Base-by-base conservation (phyloP, 2,113 vertebrate genomes). In the Murina feae region DNA sequence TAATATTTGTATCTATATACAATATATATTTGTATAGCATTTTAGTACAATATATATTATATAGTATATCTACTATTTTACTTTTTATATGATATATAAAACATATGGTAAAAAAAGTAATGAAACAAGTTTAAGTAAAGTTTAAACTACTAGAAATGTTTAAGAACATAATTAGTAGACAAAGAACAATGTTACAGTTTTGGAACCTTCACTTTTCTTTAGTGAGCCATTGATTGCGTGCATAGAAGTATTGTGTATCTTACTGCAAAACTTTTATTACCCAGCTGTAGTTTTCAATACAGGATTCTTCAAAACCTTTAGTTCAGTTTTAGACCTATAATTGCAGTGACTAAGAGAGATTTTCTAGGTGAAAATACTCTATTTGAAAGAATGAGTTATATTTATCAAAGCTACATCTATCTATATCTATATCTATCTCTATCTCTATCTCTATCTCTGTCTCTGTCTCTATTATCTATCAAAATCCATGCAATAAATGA, bases 221-320 rank as follows among this genome's bases (percentile, higher is more conserved):
- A 49, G 37, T 37, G 9, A 82, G 37, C 0, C 1, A 66, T 87
- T 55, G 18, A 35, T 82, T 80, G 2, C 71, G 4, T 12, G 23
- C 9, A 7, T 8, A 21, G 35, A 9, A 83, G 3, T 6, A n/a
- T 12, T 1, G 1, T 42, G 44, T 16, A 1, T 21, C 2, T 1
- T 69, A 37, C 17, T 35, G 6, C 6, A n/a, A 1, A 32, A 0
- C 30, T 49, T 60, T 7, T 13, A 32, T 7, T 13, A 32, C 8
- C 28, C 1, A 74, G 3, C 4, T 47, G 4, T 51, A 0, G 69
- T 16, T 2, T 75, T 69, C 42, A 8, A 25, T 25, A 5, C 2
- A 83, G 7, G 0, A 32, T n/a, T 55, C 35, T 78, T 55, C 14
- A 74, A 74, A 89, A 44, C 11, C 23, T 44, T 53, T 42, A 66